Evolutionary conservation across 2,113 vertebrate genomes (phyloP), one percentile per base, ranked within the genome.

Genomic region (Leptocoma aspasia): DNA sequence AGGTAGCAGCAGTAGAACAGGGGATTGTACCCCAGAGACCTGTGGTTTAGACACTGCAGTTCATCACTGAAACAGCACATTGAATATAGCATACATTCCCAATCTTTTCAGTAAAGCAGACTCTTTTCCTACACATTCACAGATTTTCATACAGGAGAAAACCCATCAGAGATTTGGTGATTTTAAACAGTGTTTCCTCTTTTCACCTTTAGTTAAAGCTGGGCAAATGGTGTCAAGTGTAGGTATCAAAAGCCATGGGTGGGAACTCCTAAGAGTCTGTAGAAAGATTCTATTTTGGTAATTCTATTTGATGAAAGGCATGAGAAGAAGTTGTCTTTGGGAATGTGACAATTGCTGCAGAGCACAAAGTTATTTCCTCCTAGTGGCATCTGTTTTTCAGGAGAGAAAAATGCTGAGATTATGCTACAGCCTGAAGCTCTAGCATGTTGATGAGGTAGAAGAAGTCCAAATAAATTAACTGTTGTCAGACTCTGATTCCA

Each of bases 401-500:
- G 64, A 89, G 49, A 78, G 64, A 83, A 91, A 95, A 96, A 78
- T 71, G 41, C 71, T 86, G 65, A 93, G 83, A 89, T 93, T 89
- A 71, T 92, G 64, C 71, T 88, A 41, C 71, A 86, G 75, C 79
- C 49, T 93, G 50, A 63, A 95, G 90, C 78, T 82, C 66, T 84
- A 93, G 85, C 54, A 85, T 91, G 68, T 52, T 15, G 8, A 75
- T 91, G 89, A 89, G 42, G 41, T 61, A 92, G 68, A 79, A 86
- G 39, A 41, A 86, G 73, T 82, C 71, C 82, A 95, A 91, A 93
- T 91, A 93, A 85, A 93, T 85, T 89, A 75, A 84, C 53, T 65
- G 42, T 79, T 87, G 82, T 94, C 75, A 80, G 87, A 71, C 79
- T 86, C 63, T 50, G 19, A 91, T 88, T 86, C 75, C 85, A 86